These are phyloP conservation scores for Sorex maritimensis DNA, from an alignment of 2,797 vertebrate genomes.

Conservation along the genomic window DNA sequence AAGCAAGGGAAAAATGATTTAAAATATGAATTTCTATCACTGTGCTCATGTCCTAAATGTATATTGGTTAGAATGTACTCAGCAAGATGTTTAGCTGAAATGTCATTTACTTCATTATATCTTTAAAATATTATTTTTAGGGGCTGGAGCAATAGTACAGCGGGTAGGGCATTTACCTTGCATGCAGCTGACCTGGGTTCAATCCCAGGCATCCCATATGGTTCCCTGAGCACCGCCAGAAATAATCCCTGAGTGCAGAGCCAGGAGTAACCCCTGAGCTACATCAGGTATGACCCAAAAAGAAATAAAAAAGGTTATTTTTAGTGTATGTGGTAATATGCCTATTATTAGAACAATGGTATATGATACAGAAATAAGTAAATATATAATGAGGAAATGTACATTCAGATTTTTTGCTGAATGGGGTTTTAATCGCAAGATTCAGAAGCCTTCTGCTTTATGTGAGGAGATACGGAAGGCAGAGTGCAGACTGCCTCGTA, in stretches of 20 bases:
- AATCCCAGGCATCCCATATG: too few relatives aligned
- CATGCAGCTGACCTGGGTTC: too few relatives aligned
- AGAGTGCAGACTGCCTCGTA: background rate
- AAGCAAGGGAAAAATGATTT: slow-evolving; percentile 50
- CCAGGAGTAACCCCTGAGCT: too few relatives aligned
- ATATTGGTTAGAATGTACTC: slow-evolving; percentile 20
- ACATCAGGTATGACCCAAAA: too few relatives aligned
- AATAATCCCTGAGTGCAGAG: too few relatives aligned
- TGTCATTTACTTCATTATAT: slow-evolving; percentile 33
- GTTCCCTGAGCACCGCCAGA: too few relatives aligned
- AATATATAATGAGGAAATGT: slow-evolving; percentile 17
- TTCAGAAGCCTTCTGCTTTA: slow-evolving; percentile 1
- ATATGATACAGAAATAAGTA: slow-evolving; percentile 9
- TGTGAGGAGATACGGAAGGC: background rate
- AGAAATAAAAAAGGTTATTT: background rate
- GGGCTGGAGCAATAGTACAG: too few relatives aligned
- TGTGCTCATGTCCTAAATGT: background rate
- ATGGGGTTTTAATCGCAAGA: background rate
- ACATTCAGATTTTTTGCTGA: slow-evolving; percentile 50
- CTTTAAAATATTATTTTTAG: slow-evolving; percentile 24
- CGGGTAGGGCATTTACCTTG: too few relatives aligned
- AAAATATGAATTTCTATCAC: slow-evolving; percentile 50
- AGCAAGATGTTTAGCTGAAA: slow-evolving; percentile 4
- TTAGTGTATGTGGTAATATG: too few relatives aligned
- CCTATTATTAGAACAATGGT: slow-evolving; percentile 40